phyloP scores from a whole-genome alignment of 2,797 vertebrate species.

The Sebastes flavidus region DNA sequence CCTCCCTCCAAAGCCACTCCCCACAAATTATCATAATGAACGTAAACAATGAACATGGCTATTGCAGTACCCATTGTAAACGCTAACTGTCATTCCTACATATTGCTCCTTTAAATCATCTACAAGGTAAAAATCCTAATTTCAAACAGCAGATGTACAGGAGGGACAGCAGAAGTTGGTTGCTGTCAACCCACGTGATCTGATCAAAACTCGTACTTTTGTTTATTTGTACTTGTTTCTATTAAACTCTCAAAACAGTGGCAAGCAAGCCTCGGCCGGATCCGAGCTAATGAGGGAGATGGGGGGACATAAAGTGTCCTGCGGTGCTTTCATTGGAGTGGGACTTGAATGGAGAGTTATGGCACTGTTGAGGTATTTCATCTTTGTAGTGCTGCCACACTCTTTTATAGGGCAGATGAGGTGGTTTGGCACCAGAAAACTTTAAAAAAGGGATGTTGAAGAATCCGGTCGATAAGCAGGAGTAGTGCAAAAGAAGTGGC shows the following conservation, averaged over 20 bases:
- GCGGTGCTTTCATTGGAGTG: constrained; percentile 36
- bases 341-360: constrained; percentile 11
- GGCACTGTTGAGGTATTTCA: constrained; percentile 46
- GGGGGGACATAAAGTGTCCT: constrained; percentile 37
- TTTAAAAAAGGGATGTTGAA: neutral
- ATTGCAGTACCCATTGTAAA: too few relatives aligned
- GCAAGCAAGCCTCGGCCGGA: neutral
- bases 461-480: neutral
- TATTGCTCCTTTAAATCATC: neutral
- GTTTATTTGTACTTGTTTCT: neutral
- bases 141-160: neutral
- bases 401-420: neutral
- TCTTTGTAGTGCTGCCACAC: constrained; percentile 1
- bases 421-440: neutral
- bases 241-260: constrained; percentile 5
- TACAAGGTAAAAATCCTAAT: neutral
- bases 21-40: too few relatives aligned
- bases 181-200: neutral
- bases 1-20: too few relatives aligned
- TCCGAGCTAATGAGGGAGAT: constrained; percentile 42
- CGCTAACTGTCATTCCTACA: too few relatives aligned
- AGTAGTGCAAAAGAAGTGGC: neutral
- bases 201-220: neutral
- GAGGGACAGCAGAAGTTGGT: neutral
- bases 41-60: too few relatives aligned